These are phyloP conservation scores for Chrysolina haemoptera DNA, from an alignment of 2,888 invertebrate genomes.

Conservation along the genomic window DNA sequence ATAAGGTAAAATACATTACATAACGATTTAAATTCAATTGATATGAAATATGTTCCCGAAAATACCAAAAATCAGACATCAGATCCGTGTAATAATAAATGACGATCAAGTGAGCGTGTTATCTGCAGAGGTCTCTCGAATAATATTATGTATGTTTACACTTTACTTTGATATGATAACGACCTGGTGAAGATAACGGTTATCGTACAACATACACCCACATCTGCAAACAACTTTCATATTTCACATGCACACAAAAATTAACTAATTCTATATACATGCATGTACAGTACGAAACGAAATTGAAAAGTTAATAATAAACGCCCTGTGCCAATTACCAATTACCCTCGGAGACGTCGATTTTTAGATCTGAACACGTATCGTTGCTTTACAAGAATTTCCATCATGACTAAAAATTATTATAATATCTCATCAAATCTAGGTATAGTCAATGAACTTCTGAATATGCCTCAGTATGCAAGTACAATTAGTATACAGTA, in stretches of 20 bases:
- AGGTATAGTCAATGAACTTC: too few species aligned
- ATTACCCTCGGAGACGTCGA: too few species aligned
- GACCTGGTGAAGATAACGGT: slow-evolving; percentile 47
- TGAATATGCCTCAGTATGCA: too few species aligned
- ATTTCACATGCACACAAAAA: slow-evolving; percentile 10
- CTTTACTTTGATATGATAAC: slow-evolving; percentile 48
- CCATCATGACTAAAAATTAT: too few species aligned
- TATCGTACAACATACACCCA: slow-evolving; percentile 43
- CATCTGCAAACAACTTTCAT: slow-evolving; percentile 23
- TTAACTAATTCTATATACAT: neutral
- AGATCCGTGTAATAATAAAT: neutral
- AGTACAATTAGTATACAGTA: too few species aligned
- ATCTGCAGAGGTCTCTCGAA: neutral
- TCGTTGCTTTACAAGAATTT: too few species aligned
- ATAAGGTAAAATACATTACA: too few species aligned
- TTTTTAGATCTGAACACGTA: too few species aligned
- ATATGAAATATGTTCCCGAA: neutral
- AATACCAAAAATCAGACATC: neutral
- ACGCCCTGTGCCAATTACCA: too few species aligned
- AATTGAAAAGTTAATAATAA: too few species aligned
- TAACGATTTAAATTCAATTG: too few species aligned
- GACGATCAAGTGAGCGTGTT: neutral
- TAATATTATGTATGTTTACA: slow-evolving; percentile 42
- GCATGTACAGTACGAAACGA: neutral
- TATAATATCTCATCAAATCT: too few species aligned